Evolutionary conservation across 2,113 vertebrate genomes (phyloP), one percentile per base, ranked within the genome.

Genomic region (Mastomys coucha): DNA sequence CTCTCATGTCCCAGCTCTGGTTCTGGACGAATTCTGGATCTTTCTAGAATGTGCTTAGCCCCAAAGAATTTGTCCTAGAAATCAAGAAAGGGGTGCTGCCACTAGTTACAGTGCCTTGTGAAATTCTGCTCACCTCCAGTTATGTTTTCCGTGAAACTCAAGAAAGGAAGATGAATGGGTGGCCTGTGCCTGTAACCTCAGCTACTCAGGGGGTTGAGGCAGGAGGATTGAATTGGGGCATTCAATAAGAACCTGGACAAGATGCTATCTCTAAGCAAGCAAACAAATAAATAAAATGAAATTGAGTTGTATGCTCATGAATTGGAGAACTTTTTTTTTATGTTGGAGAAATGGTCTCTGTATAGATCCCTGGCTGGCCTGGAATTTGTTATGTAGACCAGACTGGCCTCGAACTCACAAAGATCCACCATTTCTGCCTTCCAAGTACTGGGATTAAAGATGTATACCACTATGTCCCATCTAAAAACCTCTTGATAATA

Each of bases 121-220:
- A 72, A 69, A 78, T 20, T 45, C 28, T 63, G 42, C 51, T 17
- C 2, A 1, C 19, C 65, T 94, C 65, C 7, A 82, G 49, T 13
- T 90, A 53, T 60, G 12, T 86, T 95, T 94, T 56, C 77, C 13
- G 53, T 16, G 86, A 65, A 51, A 80, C 60, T 67, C 42, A 94
- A 82, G 77, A 77, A 69, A 42, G 45, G 33, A 85, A n/a, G 14
- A 19, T 28, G 42, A n/a, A 12, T 2, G 36, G 33, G 24, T 67
- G 70, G 56, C 33, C 8, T 6, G 9, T 8, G 24, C 22, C 31
- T n/a, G 22, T 63, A 49, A 56, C 31, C 81, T 7, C 20, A 65
- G 80, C 31, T 75, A 12, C 39, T 63, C 24, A 5, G 31, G 22
- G 58, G 39, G 33, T 60, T 10, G 56, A 39, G 31, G 89, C 42